Conservation (phyloP, 2,113 vertebrate species). For the Pomatorhinus ruficollis region DNA sequence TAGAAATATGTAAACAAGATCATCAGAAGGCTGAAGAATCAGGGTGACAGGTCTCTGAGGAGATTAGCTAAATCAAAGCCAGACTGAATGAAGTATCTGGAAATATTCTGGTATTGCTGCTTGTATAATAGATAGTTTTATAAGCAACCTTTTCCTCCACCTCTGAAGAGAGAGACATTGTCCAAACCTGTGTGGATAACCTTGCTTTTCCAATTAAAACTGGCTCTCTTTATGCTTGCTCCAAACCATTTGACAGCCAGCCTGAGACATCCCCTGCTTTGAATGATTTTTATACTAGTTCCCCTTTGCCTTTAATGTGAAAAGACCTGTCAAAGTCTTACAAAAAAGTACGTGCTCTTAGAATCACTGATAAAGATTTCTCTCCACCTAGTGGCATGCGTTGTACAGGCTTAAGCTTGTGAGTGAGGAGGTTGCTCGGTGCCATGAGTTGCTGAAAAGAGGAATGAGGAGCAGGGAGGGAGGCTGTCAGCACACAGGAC, state of each 20-base stretch:
- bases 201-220: background rate
- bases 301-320: background rate
- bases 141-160: fast-evolving
- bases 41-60: background rate
- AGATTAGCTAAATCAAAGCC: background rate
- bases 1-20: too few relatives aligned
- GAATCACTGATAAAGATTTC: background rate
- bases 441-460: background rate
- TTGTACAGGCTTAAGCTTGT: background rate
- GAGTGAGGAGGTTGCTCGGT: background rate
- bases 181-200: background rate
- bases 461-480: background rate
- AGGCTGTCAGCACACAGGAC: background rate
- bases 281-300: background rate
- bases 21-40: too few relatives aligned
- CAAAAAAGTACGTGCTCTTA: background rate
- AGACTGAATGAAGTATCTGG: background rate
- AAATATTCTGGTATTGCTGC: background rate
- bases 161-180: background rate
- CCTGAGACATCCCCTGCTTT: background rate
- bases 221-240: background rate
- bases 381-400: background rate
- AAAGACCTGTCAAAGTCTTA: background rate
- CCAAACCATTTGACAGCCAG: background rate
- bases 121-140: background rate